A percentile compares a stretch with the other conserved stretches of the same genome.
Evolutionary conservation across 1,140 invertebrate genomes (phyloP).

Genomic region (Philaenus spumarius): DNA sequence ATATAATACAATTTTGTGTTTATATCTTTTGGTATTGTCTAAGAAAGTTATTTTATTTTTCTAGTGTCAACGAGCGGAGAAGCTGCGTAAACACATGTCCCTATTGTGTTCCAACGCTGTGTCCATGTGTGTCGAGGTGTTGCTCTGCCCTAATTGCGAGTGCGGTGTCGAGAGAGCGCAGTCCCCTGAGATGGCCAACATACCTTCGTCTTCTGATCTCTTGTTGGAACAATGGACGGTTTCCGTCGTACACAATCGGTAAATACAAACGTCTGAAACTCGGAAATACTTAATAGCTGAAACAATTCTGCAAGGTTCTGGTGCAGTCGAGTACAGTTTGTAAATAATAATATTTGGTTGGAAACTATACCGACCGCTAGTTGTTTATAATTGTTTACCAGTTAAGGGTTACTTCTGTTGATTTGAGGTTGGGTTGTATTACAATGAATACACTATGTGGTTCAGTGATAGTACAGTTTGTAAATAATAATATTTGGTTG

Average conservation of each 20-base stretch:
- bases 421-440: no score
- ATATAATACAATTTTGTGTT: not conserved
- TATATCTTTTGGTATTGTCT: not conserved
- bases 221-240: slow-evolving; percentile 71
- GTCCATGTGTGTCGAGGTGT: slow-evolving; percentile 64
- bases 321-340: no score
- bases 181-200: slow-evolving; percentile 42
- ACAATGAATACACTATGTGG: no score
- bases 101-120: slow-evolving; percentile 51
- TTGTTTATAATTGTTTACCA: no score
- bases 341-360: no score
- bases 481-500: no score
- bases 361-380: no score
- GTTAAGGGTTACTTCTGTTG: no score
- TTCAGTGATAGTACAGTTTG: no score
- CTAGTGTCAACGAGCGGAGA: slow-evolving; percentile 48
- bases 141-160: slow-evolving; percentile 58
- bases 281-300: no score
- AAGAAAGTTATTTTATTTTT: slow-evolving; percentile 19
- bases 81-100: slow-evolving; percentile 45
- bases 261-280: no score
- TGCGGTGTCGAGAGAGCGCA: slow-evolving; percentile 47
- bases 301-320: no score
- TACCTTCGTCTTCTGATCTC: slow-evolving; percentile 44
- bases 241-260: slow-evolving; percentile 54